Percentiles rank a stretch among this genome's conserved stretches.
Evolutionary conservation across 2,113 vertebrate genomes (phyloP).

Genomic region (Cryptotis parvus): DNA sequence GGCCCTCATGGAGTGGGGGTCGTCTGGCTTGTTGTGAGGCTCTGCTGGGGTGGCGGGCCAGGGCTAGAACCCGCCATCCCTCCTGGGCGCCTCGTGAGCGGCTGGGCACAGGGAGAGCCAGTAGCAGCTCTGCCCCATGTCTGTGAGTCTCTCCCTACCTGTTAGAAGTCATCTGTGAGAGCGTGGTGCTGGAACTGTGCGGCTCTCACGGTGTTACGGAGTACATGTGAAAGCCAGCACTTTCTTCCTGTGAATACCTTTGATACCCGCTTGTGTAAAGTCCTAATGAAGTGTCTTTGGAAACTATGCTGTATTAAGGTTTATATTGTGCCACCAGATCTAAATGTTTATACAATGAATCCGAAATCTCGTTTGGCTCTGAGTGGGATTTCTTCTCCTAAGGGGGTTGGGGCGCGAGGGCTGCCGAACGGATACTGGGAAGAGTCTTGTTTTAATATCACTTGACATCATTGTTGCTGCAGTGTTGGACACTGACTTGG

Average conservation of each 20-base stretch:
- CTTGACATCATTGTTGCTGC: conserved; percentile 42
- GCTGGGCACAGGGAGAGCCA: too few relatives aligned
- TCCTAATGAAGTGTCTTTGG: conserved; percentile 64
- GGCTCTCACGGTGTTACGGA: conserved; percentile 22
- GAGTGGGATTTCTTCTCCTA: conserved; percentile 9
- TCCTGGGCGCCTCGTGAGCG: too few relatives aligned
- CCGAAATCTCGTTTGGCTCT: conserved; percentile 24
- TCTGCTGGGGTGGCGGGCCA: too few relatives aligned
- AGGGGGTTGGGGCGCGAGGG: background rate
- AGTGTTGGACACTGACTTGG: background rate
- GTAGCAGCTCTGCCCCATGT: too few relatives aligned
- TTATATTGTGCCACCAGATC: conserved; percentile 48
- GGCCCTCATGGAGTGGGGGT: too few relatives aligned
- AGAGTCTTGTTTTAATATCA: conserved; percentile 2
- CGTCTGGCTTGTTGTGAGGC: too few relatives aligned
- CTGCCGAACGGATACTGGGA: background rate
- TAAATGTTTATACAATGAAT: conserved; percentile 19
- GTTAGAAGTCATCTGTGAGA: conserved; percentile 12
- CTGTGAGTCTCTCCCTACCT: too few relatives aligned
- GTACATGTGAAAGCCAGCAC: background rate
- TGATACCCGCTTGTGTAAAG: conserved; percentile 65
- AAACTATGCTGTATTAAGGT: conserved; percentile 50
- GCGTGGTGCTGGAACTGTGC: background rate
- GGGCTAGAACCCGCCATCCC: too few relatives aligned
- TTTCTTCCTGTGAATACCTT: conserved; percentile 74